phyloP scores from a whole-genome alignment of 1,140 invertebrate genomes.

The Oreohelix idahoensis region DNA sequence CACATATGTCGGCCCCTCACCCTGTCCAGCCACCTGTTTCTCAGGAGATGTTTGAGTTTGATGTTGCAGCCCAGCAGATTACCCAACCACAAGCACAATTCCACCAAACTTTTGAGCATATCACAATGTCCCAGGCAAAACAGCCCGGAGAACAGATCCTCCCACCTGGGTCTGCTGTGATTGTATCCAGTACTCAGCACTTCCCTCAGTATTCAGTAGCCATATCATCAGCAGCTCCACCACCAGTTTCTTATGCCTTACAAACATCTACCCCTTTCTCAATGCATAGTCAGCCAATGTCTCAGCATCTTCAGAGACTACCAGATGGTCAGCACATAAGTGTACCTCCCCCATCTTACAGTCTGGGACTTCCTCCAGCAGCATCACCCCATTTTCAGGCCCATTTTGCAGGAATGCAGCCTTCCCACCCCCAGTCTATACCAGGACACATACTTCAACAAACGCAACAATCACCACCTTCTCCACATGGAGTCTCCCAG shows the following conservation, averaged over 20 bases:
- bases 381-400: conserved; percentile 15
- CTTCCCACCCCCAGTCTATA: conserved; percentile 2
- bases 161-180: conserved; percentile 21
- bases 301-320: conserved; percentile 11
- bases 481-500: background rate
- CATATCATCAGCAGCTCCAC: conserved; percentile 23
- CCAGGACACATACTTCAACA: conserved; percentile 20
- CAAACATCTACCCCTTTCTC: conserved; percentile 18
- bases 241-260: conserved; percentile 12
- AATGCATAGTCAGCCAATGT: background rate
- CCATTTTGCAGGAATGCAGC: conserved; percentile 29
- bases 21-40: background rate
- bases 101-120: conserved; percentile 38
- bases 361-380: conserved; percentile 5
- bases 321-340: background rate
- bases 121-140: conserved; percentile 27
- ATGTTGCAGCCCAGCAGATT: conserved; percentile 12
- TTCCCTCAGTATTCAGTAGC: conserved; percentile 34
- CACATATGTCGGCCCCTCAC: background rate
- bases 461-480: conserved; percentile 23
- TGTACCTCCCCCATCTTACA: conserved; percentile 30
- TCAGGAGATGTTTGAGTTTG: conserved; percentile 32
- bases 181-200: conserved; percentile 34
- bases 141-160: conserved; percentile 30
- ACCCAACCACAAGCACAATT: conserved; percentile 8